phyloP scores from a whole-genome alignment of 1,140 invertebrate genomes.

The Bombus waltoni region DNA sequence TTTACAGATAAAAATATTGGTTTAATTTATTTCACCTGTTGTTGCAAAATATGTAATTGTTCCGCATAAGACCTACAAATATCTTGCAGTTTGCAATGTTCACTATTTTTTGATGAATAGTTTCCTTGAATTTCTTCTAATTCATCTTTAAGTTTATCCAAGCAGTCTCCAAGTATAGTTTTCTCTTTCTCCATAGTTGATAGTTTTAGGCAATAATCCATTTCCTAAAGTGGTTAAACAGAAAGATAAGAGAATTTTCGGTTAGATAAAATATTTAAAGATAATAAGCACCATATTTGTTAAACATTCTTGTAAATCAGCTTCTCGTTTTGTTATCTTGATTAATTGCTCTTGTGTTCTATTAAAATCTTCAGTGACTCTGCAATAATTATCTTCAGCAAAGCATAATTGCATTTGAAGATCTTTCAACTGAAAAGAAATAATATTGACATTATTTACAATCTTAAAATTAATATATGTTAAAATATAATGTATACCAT shows the following conservation, averaged over 20 bases:
- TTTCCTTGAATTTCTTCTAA: conserved; percentile 61
- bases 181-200: conserved; percentile 56
- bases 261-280: not conserved
- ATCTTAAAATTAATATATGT: not conserved
- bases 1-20: conserved; percentile 24
- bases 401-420: conserved; percentile 61
- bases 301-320: conserved; percentile 64
- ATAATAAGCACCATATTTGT: conserved; percentile 61
- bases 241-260: conserved; percentile 16
- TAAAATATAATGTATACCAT: conserved; percentile 58
- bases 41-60: conserved; percentile 60
- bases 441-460: not conserved
- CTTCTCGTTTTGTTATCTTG: conserved; percentile 61
- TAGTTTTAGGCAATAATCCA: conserved; percentile 59
- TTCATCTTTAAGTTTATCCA: conserved; percentile 64
- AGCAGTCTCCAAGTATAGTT: conserved; percentile 49
- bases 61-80: conserved; percentile 56
- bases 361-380: conserved; percentile 63
- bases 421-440: conserved; percentile 63
- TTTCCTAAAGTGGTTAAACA: conserved; percentile 65
- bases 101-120: conserved; percentile 55
- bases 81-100: conserved; percentile 59
- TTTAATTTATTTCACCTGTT: conserved; percentile 55
- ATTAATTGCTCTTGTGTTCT: conserved; percentile 67
- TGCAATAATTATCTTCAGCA: conserved; percentile 65